A percentile compares a stretch with the other conserved stretches of the same genome.
These are phyloP conservation scores for Phataginus tricuspis DNA, from an alignment of 2,797 vertebrate species.

Conservation along the genomic window DNA sequence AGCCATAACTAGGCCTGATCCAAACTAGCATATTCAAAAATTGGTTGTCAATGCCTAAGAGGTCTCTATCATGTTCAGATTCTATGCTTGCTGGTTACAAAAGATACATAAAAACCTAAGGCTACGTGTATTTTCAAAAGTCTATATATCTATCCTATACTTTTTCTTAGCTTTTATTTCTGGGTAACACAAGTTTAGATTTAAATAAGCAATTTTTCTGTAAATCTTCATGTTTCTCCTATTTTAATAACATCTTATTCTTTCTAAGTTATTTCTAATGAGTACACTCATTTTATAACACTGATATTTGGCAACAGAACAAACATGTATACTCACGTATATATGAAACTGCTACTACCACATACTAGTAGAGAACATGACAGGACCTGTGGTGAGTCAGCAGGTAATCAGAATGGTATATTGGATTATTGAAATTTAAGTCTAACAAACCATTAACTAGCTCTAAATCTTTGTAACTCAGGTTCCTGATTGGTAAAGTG, in stretches of 20 bases:
- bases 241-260: neutral
- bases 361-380: neutral
- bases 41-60: neutral
- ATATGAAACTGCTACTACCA: neutral
- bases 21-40: neutral
- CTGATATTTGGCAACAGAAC: neutral
- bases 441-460: neutral
- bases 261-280: constrained; percentile 10
- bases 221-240: neutral
- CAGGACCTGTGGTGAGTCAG: neutral
- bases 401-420: neutral
- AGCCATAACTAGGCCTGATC: neutral
- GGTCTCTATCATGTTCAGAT: neutral
- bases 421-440: neutral
- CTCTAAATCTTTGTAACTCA: neutral
- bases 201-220: neutral
- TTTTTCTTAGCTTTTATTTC: neutral
- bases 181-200: neutral
- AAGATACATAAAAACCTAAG: neutral
- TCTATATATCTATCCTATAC: neutral
- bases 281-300: neutral
- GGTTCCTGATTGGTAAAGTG: constrained; percentile 5
- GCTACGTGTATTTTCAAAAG: neutral
- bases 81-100: neutral
- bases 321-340: neutral